Percentiles rank a stretch among this genome's conserved stretches.
phyloP scores from a whole-genome alignment of 1,140 invertebrate genomes.

The Drosophila asahinai region DNA sequence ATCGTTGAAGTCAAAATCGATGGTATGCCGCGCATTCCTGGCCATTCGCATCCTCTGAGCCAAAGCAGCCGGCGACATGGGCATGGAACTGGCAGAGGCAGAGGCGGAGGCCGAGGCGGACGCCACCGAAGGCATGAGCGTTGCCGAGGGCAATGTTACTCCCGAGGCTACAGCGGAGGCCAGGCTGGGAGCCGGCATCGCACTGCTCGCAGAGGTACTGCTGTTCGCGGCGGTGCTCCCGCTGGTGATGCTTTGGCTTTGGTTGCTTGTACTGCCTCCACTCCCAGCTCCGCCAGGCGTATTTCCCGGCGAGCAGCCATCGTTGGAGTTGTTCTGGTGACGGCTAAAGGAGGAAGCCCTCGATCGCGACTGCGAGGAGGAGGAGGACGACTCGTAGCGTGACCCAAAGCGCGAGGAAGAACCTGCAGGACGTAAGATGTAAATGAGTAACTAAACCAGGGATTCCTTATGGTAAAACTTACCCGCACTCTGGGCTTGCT shows the following conservation, averaged over 20 bases:
- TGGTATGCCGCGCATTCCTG: slow-evolving; percentile 72
- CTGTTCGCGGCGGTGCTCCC: slow-evolving; percentile 29
- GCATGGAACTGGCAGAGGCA: slow-evolving; percentile 33
- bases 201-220: slow-evolving; percentile 42
- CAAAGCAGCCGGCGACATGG: slow-evolving; percentile 76
- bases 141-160: slow-evolving; percentile 2
- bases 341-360: slow-evolving; percentile 86
- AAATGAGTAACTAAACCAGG: background rate
- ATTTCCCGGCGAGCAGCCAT: slow-evolving; percentile 70
- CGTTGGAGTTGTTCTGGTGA: slow-evolving; percentile 73
- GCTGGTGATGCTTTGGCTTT: slow-evolving; percentile 43
- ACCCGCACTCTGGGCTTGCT: slow-evolving; percentile 47
- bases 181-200: slow-evolving; percentile 68
- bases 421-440: slow-evolving; percentile 4
- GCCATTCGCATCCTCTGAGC: slow-evolving; percentile 84
- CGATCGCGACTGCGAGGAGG: slow-evolving; percentile 85
- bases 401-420: slow-evolving; percentile 63
- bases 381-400: slow-evolving; percentile 71
- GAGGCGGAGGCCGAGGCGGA: too few species aligned
- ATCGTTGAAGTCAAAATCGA: slow-evolving; percentile 78
- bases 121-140: slow-evolving; percentile 44
- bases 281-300: slow-evolving; percentile 40
- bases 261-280: slow-evolving; percentile 30
- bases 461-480: background rate
- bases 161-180: slow-evolving; percentile 43